These are phyloP conservation scores for Caretta caretta DNA, from an alignment of 2,113 vertebrate genomes.

Conservation along the genomic window DNA sequence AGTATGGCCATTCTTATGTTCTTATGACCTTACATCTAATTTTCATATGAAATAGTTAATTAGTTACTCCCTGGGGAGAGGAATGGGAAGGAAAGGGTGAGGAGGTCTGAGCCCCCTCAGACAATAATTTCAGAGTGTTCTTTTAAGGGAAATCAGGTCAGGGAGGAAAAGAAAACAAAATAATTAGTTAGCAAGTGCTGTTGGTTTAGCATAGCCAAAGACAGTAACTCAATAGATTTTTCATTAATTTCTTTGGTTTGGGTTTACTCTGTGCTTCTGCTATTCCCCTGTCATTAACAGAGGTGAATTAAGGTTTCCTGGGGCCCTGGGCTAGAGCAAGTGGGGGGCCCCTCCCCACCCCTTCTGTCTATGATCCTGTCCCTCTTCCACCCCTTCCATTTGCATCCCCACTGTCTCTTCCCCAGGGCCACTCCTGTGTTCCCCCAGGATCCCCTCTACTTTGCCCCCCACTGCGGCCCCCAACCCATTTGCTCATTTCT, in stretches of 20 bases:
- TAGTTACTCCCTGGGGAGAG: accelerated
- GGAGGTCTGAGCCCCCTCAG: neutral
- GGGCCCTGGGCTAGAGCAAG: too few species aligned
- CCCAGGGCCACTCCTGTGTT: too few species aligned
- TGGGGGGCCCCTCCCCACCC: too few species aligned
- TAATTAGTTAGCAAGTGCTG: neutral
- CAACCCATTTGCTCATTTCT: too few species aligned
- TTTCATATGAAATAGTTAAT: neutral
- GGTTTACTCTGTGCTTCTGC: neutral
- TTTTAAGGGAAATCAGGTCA: neutral
- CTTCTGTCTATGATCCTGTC: too few species aligned
- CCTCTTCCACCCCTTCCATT: too few species aligned
- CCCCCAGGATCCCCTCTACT: too few species aligned
- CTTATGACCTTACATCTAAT: accelerated
- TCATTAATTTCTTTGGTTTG: constrained; percentile 27
- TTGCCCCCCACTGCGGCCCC: too few species aligned
- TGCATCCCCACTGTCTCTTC: too few species aligned
- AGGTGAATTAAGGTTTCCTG: too few species aligned
- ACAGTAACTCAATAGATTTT: neutral
- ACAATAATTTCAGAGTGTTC: neutral
- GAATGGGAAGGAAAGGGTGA: neutral
- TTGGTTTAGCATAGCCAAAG: constrained; percentile 17
- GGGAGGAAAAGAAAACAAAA: constrained; percentile 12
- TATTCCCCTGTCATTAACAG: neutral
- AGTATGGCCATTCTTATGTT: too few species aligned